A percentile compares a stretch with the other conserved stretches of the same genome.
Conservation (phyloP, 2,888 invertebrate species). For the Falcaria lacertinaria region DNA sequence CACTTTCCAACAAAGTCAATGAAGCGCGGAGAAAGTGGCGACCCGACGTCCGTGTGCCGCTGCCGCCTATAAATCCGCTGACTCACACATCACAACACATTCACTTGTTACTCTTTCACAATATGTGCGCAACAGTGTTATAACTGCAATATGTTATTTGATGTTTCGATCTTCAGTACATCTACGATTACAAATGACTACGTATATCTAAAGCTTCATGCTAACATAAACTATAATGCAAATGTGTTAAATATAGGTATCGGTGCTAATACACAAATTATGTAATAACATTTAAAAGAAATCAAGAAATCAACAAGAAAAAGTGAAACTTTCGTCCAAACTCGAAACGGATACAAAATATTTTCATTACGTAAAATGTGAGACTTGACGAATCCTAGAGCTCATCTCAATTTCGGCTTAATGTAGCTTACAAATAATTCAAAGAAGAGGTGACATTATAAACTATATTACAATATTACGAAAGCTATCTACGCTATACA, state of each 20-base stretch:
- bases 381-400: constrained; percentile 8
- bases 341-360: constrained; percentile 16
- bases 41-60: constrained; percentile 68
- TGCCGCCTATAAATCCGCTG: constrained; percentile 63
- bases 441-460: background rate
- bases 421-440: background rate
- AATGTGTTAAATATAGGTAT: too few relatives aligned
- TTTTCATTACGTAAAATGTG: constrained; percentile 20
- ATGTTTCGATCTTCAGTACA: too few relatives aligned
- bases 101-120: constrained; percentile 12
- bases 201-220: too few relatives aligned
- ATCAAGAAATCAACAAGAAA: constrained; percentile 2
- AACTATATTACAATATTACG: background rate
- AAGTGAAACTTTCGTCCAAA: constrained; percentile 26
- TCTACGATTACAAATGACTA: too few relatives aligned
- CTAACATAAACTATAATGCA: too few relatives aligned
- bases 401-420: too few relatives aligned
- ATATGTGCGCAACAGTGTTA: constrained; percentile 1
- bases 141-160: too few relatives aligned
- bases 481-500: constrained; percentile 1
- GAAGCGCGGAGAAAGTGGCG: constrained; percentile 76
- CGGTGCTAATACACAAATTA: background rate
- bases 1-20: constrained; percentile 77
- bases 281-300: background rate
- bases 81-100: constrained; percentile 47